These are phyloP conservation scores for Cyanistes caeruleus DNA, from an alignment of 2,113 vertebrate genomes.

Conservation along the genomic window DNA sequence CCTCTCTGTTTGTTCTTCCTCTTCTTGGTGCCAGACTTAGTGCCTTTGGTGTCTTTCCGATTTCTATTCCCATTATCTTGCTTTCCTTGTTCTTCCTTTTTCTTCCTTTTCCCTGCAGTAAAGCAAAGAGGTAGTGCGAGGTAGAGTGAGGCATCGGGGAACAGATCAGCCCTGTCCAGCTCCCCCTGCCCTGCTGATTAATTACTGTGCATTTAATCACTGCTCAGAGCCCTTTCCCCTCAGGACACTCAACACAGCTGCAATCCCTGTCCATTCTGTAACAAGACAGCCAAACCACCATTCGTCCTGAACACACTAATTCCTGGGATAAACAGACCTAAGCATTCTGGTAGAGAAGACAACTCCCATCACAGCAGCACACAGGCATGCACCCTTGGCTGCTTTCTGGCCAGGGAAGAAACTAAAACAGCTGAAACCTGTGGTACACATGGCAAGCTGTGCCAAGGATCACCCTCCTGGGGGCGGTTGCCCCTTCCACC, in stretches of 20 bases:
- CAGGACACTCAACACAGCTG: not conserved
- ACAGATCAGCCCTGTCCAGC: rapidly evolving
- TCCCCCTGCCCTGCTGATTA: not conserved
- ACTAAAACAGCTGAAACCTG: not conserved
- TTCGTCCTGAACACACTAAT: not conserved
- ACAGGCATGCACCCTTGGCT: rapidly evolving
- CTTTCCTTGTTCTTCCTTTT: conserved; percentile 76
- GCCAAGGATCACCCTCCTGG: not conserved
- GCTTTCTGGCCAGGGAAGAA: not conserved
- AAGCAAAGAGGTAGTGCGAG: conserved; percentile 25
- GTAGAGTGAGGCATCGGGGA: rapidly evolving
- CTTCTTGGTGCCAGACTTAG: conserved; percentile 74
- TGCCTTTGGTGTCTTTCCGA: conserved; percentile 79
- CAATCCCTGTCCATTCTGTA: not conserved
- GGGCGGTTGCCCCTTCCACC: not conserved
- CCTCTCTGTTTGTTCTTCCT: conserved; percentile 80
- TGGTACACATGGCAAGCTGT: rapidly evolving
- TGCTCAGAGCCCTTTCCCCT: not conserved
- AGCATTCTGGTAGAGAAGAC: not conserved
- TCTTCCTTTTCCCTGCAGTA: conserved; percentile 78
- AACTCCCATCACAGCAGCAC: rapidly evolving
- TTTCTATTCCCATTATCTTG: conserved; percentile 72
- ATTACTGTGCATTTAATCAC: not conserved
- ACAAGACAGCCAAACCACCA: not conserved
- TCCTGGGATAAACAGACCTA: not conserved